Evolutionary conservation across 2,113 vertebrate species (phyloP).

Genomic region (Ondatra zibethicus): DNA sequence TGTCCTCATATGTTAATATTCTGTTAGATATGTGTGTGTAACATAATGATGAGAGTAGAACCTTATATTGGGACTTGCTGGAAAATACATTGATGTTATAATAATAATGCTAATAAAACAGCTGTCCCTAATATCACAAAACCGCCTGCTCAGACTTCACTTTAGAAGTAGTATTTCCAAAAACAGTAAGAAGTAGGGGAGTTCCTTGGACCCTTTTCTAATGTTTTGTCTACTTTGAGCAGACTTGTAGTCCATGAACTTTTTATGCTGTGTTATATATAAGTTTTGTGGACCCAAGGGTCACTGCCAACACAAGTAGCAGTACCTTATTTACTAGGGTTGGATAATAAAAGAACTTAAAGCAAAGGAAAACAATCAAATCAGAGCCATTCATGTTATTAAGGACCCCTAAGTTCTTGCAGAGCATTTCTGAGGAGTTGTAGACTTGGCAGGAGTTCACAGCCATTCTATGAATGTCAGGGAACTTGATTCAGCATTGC

Average conservation of each 20-base stretch:
- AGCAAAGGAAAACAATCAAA: neutral
- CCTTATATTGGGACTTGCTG: neutral
- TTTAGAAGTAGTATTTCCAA: slow-evolving; percentile 29
- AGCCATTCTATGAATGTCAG: neutral
- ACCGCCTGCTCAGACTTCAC: neutral
- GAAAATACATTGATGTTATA: neutral
- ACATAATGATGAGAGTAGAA: neutral
- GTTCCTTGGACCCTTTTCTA: slow-evolving; percentile 64
- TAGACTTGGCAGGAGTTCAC: neutral
- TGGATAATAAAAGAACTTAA: slow-evolving; percentile 63
- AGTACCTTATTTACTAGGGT: slow-evolving; percentile 34
- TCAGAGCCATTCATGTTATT: neutral
- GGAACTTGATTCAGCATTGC: neutral
- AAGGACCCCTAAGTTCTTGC: neutral
- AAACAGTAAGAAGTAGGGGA: neutral
- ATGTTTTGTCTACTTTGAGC: slow-evolving; percentile 80
- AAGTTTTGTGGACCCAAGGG: slow-evolving; percentile 63
- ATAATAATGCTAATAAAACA: slow-evolving; percentile 21
- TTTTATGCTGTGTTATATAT: slow-evolving; percentile 78
- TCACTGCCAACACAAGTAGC: slow-evolving; percentile 63
- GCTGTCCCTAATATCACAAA: slow-evolving; percentile 51
- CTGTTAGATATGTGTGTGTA: neutral
- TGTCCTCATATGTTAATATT: slow-evolving; percentile 27
- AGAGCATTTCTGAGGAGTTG: neutral
- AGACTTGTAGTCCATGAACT: slow-evolving; percentile 72